Evolutionary conservation across 2,888 invertebrate species (phyloP).

Genomic region (Phlogophora meticulosa): DNA sequence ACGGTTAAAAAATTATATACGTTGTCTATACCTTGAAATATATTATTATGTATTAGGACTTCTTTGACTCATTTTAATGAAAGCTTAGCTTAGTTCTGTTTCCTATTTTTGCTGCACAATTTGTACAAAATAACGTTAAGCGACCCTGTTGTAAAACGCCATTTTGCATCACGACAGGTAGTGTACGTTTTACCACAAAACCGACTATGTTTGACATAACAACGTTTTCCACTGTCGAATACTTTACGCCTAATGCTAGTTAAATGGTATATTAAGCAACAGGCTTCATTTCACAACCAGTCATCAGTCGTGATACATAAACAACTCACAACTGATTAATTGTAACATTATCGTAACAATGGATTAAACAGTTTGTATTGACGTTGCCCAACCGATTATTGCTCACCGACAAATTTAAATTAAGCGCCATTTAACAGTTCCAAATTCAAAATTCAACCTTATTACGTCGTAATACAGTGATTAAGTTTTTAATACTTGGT

Average conservation of each 20-base stretch:
- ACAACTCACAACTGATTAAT: slow-evolving; percentile 69
- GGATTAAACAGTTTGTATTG: slow-evolving; percentile 72
- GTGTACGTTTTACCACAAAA: background rate
- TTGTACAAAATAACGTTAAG: too few species aligned
- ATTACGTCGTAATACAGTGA: slow-evolving; percentile 63
- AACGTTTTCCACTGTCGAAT: slow-evolving; percentile 26
- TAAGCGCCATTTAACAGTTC: slow-evolving; percentile 48
- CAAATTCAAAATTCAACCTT: slow-evolving; percentile 66
- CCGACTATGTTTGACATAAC: background rate
- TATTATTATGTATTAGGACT: too few species aligned
- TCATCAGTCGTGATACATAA: slow-evolving; percentile 63
- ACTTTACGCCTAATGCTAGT: slow-evolving; percentile 19
- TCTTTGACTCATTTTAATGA: too few species aligned
- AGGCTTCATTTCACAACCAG: slow-evolving; percentile 64
- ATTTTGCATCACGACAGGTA: background rate
- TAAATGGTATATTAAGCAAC: slow-evolving; percentile 53
- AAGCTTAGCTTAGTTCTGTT: too few species aligned
- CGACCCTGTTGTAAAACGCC: background rate
- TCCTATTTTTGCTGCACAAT: too few species aligned
- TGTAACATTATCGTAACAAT: slow-evolving; percentile 73
- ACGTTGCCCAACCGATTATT: slow-evolving; percentile 72
- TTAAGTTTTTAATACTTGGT: slow-evolving; percentile 58
- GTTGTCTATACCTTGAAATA: too few species aligned
- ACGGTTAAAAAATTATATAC: too few species aligned
- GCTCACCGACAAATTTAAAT: slow-evolving; percentile 67